Conservation (phyloP, 2,797 vertebrate species). For the Hirundo rustica region DNA sequence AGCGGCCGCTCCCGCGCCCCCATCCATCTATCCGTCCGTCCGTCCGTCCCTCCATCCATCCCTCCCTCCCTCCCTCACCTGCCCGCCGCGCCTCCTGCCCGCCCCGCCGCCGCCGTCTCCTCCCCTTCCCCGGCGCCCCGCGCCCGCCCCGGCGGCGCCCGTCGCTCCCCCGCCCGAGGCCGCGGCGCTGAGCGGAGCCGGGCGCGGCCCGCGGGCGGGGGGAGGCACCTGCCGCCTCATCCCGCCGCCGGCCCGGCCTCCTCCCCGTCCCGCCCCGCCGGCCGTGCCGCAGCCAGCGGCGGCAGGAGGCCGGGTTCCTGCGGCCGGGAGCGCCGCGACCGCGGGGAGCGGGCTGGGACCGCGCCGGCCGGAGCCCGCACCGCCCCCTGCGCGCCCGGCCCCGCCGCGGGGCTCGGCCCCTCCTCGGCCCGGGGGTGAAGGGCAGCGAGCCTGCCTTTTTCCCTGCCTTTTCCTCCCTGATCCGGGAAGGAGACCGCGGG, state of each 20-base stretch:
- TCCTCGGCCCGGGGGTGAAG: background rate
- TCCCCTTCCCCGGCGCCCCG: background rate
- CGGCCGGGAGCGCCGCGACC: background rate
- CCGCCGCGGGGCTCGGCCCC: background rate
- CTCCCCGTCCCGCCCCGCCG: background rate
- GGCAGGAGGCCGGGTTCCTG: background rate
- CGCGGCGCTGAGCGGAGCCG: background rate
- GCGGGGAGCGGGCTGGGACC: background rate
- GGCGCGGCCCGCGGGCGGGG: background rate
- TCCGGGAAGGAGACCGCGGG: rapidly evolving
- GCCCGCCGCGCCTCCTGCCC: background rate
- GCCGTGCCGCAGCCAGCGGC: background rate
- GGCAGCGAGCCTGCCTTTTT: rapidly evolving
- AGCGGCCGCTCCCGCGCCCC: background rate
- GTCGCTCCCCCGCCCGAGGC: background rate
- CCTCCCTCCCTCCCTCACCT: background rate
- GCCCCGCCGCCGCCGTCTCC: background rate
- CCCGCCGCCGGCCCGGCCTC: background rate
- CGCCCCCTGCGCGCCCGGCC: background rate
- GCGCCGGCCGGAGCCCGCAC: background rate
- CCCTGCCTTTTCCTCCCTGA: rapidly evolving
- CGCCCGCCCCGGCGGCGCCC: background rate
- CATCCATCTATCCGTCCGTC: too few relatives aligned
- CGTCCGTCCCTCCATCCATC: too few relatives aligned
- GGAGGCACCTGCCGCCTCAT: slow-evolving; percentile 3